phyloP scores from a whole-genome alignment of 2,797 vertebrate species.

The Pseudomugil gertrudae region DNA sequence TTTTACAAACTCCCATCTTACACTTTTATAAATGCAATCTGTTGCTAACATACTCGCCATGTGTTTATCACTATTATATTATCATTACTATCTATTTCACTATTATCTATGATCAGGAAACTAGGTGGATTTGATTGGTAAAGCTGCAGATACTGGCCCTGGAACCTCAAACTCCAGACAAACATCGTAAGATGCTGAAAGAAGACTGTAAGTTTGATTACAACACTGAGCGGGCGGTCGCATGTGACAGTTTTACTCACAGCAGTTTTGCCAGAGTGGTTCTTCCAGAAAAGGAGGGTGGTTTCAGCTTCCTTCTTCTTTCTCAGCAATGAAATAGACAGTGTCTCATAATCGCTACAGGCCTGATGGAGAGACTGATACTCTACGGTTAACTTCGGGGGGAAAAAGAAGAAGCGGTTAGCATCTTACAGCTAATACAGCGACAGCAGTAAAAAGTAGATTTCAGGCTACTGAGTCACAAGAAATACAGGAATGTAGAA shows the following conservation, averaged over 20 bases:
- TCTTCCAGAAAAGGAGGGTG: conserved; percentile 94
- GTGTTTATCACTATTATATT: no score
- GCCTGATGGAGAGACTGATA: conserved; percentile 91
- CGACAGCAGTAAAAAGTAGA: not conserved
- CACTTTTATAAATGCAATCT: not conserved
- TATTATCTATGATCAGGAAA: not conserved
- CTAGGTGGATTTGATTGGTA: not conserved
- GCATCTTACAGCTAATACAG: not conserved
- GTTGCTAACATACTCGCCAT: not conserved
- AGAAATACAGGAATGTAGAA: not conserved
- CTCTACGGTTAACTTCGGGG: conserved; percentile 85
- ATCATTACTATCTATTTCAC: no score
- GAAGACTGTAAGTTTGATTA: not conserved
- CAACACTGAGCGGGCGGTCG: not conserved
- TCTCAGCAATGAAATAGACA: conserved; percentile 86
- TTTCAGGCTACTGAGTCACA: not conserved
- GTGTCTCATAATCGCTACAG: conserved; percentile 86
- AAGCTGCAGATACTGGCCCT: not conserved
- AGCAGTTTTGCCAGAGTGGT: conserved; percentile 91
- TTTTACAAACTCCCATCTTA: not conserved
- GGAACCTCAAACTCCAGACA: not conserved
- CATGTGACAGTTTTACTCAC: conserved; percentile 73
- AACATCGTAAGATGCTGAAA: conserved; percentile 6
- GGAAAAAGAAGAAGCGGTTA: not conserved
- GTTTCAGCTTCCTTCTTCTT: conserved; percentile 92